These are phyloP conservation scores for Hippolais icterina DNA, from an alignment of 2,113 vertebrate species.

Conservation along the genomic window DNA sequence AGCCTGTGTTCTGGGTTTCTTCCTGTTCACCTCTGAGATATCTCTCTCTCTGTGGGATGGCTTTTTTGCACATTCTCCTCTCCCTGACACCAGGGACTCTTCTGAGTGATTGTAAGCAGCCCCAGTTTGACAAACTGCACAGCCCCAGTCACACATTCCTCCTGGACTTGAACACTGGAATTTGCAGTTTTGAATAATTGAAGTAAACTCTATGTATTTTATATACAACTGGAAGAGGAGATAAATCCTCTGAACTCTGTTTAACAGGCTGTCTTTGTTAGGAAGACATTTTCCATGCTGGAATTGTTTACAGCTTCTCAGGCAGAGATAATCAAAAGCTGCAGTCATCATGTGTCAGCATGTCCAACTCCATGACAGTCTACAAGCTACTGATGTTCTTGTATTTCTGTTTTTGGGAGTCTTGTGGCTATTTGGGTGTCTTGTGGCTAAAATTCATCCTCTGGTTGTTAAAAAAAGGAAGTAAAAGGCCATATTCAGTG, in stretches of 20 bases:
- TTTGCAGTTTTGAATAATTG: slow-evolving; percentile 15
- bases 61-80: background rate
- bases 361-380: accelerated
- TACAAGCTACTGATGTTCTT: background rate
- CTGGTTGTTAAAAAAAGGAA: background rate
- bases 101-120: slow-evolving; percentile 25
- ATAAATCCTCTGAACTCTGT: background rate
- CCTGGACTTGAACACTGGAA: slow-evolving; percentile 3
- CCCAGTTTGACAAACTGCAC: background rate
- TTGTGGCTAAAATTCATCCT: background rate
- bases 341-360: background rate
- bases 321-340: background rate
- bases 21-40: slow-evolving; percentile 39
- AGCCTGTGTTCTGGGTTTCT: background rate
- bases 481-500: background rate
- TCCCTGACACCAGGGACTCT: background rate
- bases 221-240: background rate
- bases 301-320: slow-evolving; percentile 5
- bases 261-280: background rate
- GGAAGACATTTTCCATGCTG: slow-evolving; percentile 27
- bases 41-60: background rate
- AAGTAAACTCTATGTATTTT: slow-evolving; percentile 35
- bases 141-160: slow-evolving; percentile 52
- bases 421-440: background rate
- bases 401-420: background rate